Base-by-base conservation (phyloP, 2,888 invertebrate species). In the Idaea straminata region DNA sequence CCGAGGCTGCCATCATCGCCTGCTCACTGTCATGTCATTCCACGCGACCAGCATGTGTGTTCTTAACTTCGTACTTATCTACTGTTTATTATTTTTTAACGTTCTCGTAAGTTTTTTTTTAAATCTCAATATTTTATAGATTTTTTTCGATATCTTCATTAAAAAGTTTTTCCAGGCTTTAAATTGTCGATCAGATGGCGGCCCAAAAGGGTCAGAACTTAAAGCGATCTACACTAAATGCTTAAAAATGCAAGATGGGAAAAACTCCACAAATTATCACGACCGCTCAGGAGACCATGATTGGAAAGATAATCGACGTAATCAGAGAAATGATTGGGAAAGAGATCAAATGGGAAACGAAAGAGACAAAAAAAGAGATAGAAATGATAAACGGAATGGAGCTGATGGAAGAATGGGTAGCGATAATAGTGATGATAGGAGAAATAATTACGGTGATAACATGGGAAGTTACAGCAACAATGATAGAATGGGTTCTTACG, bases 181-280 rank as follows among this genome's bases (percentile, higher is more conserved):
- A 34, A 94, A 91, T 76, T 95, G 95, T 73, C 93, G 93, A 13
- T 90, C 94, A 0, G 94, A 94, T 61, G 94, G 94, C 64, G 94
- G 94, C 35, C 91, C 93, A n/a, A 91, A 92, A 66, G 94, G 94
- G 72, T 91, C 93, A 16, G 94, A 95, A 64, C 82, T 95, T 4
- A 94, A 94, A 71, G 92, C 88, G 62, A 89, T 95, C 7, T 93
- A 95, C 71, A 92, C 92, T 69, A 92, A 85, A 63, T 95, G 95
- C 71, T 86, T 94, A 76, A 93, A 89, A 61, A 91, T 86, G 77
- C 84, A 86, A 76, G 88, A 86, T 67, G 83, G 75, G 60, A 85
- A 77, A 67, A 87, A 84, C 66, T 79, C 79, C 13, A 82, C 69
- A 58, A 83, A 78, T 70, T 80, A 69, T 57, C 74, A 78, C 57